phyloP scores from a whole-genome alignment of 2,888 invertebrate species.

The Caenorhabditis afra region DNA sequence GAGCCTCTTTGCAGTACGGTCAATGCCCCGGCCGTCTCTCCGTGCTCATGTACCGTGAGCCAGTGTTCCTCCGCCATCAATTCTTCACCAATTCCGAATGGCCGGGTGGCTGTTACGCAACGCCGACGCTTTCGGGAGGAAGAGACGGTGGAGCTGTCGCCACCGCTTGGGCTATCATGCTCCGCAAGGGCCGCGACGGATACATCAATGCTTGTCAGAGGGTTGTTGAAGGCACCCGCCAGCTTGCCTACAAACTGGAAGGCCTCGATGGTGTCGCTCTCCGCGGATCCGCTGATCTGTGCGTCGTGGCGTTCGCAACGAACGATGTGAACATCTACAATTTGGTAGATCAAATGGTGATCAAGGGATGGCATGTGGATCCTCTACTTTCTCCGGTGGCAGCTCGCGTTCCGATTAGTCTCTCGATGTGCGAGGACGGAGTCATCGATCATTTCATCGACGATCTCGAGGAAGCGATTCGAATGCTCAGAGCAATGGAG shows the following conservation, averaged over 20 bases:
- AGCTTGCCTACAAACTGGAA: constrained; percentile 37
- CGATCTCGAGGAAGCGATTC: constrained; percentile 58
- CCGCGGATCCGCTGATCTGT: constrained; percentile 89
- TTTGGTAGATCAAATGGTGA: constrained; percentile 86
- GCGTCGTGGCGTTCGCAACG: constrained; percentile 92
- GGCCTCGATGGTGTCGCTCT: constrained; percentile 43
- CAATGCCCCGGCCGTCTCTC: constrained; percentile 98
- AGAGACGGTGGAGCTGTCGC: constrained; percentile 83
- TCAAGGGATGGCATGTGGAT: constrained; percentile 69
- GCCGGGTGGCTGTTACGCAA: constrained; percentile 98
- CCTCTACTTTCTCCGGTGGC: constrained; percentile 63
- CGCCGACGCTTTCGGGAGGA: constrained; percentile 88
- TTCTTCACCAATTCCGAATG: constrained; percentile 95
- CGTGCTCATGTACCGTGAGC: constrained; percentile 89
- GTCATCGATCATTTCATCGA: constrained; percentile 62
- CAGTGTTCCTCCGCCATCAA: constrained; percentile 89
- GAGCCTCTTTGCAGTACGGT: constrained; percentile 87
- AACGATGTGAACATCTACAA: constrained; percentile 90
- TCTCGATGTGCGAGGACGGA: constrained; percentile 65
- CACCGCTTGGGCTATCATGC: constrained; percentile 77
- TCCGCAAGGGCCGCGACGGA: constrained; percentile 82
- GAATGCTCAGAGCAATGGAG: constrained; percentile 24
- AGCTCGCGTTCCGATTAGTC: constrained; percentile 60
- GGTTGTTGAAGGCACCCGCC: constrained; percentile 58
- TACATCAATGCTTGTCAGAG: constrained; percentile 84